Conservation (phyloP, 2,113 vertebrate genomes). For the Cnemophilus loriae region DNA sequence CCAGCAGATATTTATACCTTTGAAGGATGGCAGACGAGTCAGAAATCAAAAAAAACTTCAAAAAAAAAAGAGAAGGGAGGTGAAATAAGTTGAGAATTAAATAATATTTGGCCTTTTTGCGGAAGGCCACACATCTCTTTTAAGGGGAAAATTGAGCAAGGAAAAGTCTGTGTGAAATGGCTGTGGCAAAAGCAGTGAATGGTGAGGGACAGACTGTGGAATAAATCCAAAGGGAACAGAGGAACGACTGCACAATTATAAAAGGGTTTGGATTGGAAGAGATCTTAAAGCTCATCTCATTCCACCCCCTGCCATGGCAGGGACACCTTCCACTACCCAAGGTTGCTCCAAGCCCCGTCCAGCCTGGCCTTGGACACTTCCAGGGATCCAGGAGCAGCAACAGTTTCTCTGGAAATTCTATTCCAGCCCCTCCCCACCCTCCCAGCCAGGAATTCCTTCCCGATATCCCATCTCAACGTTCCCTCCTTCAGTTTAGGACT, state of each 20-base stretch:
- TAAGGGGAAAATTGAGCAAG: background rate
- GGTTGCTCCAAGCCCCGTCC: accelerated
- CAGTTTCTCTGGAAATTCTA: background rate
- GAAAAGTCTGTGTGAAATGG: background rate
- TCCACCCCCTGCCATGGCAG: background rate
- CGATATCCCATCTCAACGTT: background rate
- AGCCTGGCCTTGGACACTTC: background rate
- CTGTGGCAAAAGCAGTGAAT: background rate
- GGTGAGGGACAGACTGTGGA: background rate
- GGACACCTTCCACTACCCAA: accelerated
- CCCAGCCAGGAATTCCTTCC: background rate
- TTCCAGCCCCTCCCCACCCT: background rate
- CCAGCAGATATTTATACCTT: accelerated
- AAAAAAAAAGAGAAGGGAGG: background rate
- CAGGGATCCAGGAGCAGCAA: background rate
- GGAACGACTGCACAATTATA: background rate
- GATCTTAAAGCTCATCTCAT: background rate
- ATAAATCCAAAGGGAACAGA: background rate
- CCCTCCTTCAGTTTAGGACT: background rate
- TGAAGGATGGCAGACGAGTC: accelerated
- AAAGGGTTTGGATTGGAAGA: background rate
- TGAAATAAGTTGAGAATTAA: background rate
- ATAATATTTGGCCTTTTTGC: background rate
- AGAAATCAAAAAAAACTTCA: background rate
- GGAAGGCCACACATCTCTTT: accelerated